phyloP scores from a whole-genome alignment of 1,140 invertebrate genomes.

The Hyles euphorbiae region DNA sequence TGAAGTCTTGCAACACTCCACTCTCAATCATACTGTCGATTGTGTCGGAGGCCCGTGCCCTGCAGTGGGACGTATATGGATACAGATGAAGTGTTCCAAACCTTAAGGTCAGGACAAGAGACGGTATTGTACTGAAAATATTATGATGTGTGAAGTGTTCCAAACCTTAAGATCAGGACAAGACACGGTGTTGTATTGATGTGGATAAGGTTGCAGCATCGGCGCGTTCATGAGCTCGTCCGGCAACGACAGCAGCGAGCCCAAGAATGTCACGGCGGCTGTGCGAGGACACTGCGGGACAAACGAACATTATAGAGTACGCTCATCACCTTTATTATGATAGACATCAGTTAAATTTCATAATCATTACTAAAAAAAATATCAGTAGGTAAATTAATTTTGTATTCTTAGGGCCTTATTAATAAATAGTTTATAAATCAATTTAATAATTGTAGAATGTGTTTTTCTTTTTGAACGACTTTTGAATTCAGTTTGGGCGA shows the following conservation, averaged over 20 bases:
- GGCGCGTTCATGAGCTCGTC: slow-evolving; percentile 85
- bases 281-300: slow-evolving; percentile 84
- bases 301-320: slow-evolving; percentile 2
- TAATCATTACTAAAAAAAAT: too few relatives aligned
- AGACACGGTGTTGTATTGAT: slow-evolving; percentile 81
- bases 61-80: too few relatives aligned
- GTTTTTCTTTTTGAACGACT: too few relatives aligned
- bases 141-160: background rate
- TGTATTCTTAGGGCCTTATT: too few relatives aligned
- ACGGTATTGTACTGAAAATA: slow-evolving; percentile 79
- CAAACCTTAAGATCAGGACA: slow-evolving; percentile 88
- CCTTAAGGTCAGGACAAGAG: slow-evolving; percentile 87
- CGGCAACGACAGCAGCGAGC: slow-evolving; percentile 89
- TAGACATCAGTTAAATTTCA: too few relatives aligned
- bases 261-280: slow-evolving; percentile 94
- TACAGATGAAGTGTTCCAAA: slow-evolving; percentile 34
- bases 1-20: too few relatives aligned
- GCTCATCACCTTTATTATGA: background rate
- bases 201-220: slow-evolving; percentile 86
- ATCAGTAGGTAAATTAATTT: too few relatives aligned
- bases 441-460: too few relatives aligned
- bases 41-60: too few relatives aligned
- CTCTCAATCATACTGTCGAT: too few relatives aligned
- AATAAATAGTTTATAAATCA: too few relatives aligned
- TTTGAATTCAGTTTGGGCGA: too few relatives aligned